Conservation (phyloP, 2,888 invertebrate species). For the Drosophila mettleri region DNA sequence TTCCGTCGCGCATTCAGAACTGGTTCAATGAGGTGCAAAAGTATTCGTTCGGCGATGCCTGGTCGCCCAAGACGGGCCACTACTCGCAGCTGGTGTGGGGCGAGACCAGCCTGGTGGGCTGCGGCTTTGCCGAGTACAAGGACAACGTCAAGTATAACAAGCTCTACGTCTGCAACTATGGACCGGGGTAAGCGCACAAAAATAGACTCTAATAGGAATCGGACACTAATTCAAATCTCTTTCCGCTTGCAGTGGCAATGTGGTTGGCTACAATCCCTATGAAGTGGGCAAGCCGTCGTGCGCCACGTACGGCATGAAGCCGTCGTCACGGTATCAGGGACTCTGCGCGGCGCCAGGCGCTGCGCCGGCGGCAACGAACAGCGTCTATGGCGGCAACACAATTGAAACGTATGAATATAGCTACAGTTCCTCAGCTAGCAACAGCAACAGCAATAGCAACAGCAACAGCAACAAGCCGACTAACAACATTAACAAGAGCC, state of each 20-base stretch:
- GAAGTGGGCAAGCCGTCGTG: constrained; percentile 91
- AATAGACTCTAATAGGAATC: neutral
- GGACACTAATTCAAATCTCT: neutral
- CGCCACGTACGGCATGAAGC: constrained; percentile 88
- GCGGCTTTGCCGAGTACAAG: constrained; percentile 93
- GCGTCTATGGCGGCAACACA: constrained; percentile 86
- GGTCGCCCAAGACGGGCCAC: constrained; percentile 91
- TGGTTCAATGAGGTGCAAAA: constrained; percentile 93
- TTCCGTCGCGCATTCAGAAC: constrained; percentile 90
- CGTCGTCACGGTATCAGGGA: constrained; percentile 90
- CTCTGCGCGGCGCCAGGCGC: constrained; percentile 87
- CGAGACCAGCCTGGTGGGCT: constrained; percentile 93
- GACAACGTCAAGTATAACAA: constrained; percentile 92
- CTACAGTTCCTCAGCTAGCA: constrained; percentile 59
- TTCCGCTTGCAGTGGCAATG: constrained; percentile 88
- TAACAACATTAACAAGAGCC: constrained; percentile 86
- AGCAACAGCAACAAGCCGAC: constrained; percentile 86
- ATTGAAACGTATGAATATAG: constrained; percentile 84
- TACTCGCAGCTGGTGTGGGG: constrained; percentile 97
- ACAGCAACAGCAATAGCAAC: constrained; percentile 83
- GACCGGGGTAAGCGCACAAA: constrained; percentile 87
- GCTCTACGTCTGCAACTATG: constrained; percentile 94
- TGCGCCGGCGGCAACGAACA: constrained; percentile 52
- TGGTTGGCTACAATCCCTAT: constrained; percentile 91
- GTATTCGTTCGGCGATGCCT: constrained; percentile 88